These are phyloP conservation scores for Lepidocyrtoides sp. DNA, from an alignment of 2,888 invertebrate species.

Conservation along the genomic window DNA sequence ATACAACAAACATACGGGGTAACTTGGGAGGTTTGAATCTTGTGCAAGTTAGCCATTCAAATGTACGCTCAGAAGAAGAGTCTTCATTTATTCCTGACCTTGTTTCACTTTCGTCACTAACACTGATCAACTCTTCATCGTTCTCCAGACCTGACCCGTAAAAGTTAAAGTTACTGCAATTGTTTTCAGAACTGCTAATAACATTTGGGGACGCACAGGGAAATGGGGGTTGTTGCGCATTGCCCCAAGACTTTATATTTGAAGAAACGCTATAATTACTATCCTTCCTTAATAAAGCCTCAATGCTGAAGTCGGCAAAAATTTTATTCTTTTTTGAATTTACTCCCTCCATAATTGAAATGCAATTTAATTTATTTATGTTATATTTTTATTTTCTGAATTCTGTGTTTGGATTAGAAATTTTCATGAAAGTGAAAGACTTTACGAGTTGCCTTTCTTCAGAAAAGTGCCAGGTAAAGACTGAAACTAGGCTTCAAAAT, in stretches of 20 bases:
- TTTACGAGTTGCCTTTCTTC: too few species aligned
- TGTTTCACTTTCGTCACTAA: conserved; percentile 13
- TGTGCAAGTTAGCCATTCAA: conserved; percentile 90
- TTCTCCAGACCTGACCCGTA: background rate
- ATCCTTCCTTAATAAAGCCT: background rate
- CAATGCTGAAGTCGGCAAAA: conserved; percentile 46
- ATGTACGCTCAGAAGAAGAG: conserved; percentile 1
- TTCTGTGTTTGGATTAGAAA: too few species aligned
- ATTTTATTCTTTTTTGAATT: background rate
- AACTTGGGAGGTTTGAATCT: conserved; percentile 91
- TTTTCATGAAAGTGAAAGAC: too few species aligned
- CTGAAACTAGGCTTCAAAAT: too few species aligned
- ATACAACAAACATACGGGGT: conserved; percentile 88
- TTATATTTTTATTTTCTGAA: too few species aligned
- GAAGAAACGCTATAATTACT: background rate
- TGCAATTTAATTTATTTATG: too few species aligned
- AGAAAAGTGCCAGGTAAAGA: too few species aligned
- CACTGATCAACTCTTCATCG: conserved; percentile 11
- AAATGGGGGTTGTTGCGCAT: background rate
- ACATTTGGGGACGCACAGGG: background rate
- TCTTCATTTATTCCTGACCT: background rate
- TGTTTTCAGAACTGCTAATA: background rate
- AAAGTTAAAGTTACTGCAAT: background rate
- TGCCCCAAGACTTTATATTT: conserved; percentile 22
- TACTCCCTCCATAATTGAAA: background rate